Evolutionary conservation across 2,113 vertebrate species (phyloP).

Genomic region (Todiramphus chloris): DNA sequence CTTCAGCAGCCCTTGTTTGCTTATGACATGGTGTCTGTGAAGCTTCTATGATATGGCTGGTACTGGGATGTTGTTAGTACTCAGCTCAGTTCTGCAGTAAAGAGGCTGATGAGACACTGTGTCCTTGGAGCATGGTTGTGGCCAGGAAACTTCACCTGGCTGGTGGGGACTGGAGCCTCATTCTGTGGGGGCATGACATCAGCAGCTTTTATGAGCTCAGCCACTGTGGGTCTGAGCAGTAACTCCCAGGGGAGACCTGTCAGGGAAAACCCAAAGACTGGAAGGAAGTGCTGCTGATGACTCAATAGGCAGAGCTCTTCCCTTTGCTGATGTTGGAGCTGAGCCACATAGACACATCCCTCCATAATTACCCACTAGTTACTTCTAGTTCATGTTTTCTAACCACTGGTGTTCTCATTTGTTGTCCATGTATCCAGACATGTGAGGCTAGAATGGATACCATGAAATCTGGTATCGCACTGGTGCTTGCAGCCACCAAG

Average conservation of each 20-base stretch:
- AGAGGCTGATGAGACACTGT: background rate
- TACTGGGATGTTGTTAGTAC: background rate
- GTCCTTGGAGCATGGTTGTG: background rate
- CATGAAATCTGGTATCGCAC: rapidly evolving
- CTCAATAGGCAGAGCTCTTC: slow-evolving; percentile 61
- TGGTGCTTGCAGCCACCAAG: background rate
- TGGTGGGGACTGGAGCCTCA: background rate
- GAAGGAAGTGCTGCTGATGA: slow-evolving; percentile 44
- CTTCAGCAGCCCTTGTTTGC: background rate
- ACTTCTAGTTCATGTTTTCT: background rate
- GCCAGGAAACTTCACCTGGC: background rate
- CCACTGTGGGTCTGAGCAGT: background rate
- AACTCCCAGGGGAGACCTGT: background rate
- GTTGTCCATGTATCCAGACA: background rate
- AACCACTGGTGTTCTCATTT: background rate
- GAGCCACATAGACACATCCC: slow-evolving; percentile 30
- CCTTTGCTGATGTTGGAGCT: slow-evolving; percentile 47
- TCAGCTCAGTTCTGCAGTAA: background rate
- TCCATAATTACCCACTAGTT: slow-evolving; percentile 7
- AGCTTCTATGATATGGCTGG: background rate
- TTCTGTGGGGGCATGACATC: background rate
- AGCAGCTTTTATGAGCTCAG: background rate
- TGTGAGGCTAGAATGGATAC: background rate
- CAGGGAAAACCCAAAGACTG: background rate
- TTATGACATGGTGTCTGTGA: background rate